phyloP scores from a whole-genome alignment of 2,888 invertebrate genomes.

The Stictocephala bisonia region DNA sequence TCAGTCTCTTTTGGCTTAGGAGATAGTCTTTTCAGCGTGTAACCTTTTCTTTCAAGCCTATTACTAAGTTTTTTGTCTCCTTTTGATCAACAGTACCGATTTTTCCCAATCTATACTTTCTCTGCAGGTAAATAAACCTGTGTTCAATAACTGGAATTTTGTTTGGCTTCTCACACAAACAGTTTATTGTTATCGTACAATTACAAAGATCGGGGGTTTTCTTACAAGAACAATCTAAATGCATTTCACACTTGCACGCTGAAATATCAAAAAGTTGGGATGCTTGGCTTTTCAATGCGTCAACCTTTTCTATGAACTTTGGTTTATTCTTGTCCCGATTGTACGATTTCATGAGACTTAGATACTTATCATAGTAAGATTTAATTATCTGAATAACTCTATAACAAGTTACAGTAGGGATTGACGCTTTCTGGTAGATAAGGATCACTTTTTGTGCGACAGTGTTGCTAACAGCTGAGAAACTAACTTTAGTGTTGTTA shows the following conservation, averaged over 20 bases:
- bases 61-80: conserved; percentile 15
- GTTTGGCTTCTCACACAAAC: conserved; percentile 14
- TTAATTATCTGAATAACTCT: conserved; percentile 28
- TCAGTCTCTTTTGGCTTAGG: conserved; percentile 24
- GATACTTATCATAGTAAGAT: conserved; percentile 40
- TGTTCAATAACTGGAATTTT: conserved; percentile 27
- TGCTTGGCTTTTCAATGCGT: conserved; percentile 38
- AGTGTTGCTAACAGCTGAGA: conserved; percentile 2
- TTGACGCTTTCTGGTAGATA: conserved; percentile 39
- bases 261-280: conserved; percentile 27
- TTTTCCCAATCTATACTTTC: conserved; percentile 27
- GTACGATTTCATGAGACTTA: conserved; percentile 26
- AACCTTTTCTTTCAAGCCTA: conserved; percentile 10
- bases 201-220: conserved; percentile 33
- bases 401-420: conserved; percentile 34
- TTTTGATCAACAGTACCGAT: conserved; percentile 11
- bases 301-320: conserved; percentile 30
- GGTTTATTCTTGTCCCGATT: conserved; percentile 33
- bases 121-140: conserved; percentile 31
- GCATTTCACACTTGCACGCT: neutral
- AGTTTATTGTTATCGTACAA: conserved; percentile 17
- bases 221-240: neutral
- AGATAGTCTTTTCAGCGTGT: conserved; percentile 17
- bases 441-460: conserved; percentile 1
- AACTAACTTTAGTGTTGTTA: conserved; percentile 34